Percentiles rank a stretch among this genome's conserved stretches.
These are phyloP conservation scores for Scophthalmus maximus DNA, from an alignment of 2,113 vertebrate species.

Conservation along the genomic window DNA sequence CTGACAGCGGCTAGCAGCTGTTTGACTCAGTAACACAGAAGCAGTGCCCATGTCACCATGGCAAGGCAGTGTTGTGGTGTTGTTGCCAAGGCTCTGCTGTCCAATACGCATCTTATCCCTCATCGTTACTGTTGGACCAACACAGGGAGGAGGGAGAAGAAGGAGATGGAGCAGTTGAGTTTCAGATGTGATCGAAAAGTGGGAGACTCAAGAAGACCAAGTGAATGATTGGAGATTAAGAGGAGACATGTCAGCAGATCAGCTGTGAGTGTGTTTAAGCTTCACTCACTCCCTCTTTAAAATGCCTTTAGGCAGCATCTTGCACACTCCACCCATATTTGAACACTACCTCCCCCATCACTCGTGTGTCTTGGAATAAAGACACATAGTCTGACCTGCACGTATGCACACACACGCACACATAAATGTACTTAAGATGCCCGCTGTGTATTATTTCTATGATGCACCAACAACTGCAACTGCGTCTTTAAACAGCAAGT, in stretches of 20 bases:
- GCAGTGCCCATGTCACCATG: constrained; percentile 64
- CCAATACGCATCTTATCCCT: constrained; percentile 53
- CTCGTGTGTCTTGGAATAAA: constrained; percentile 50
- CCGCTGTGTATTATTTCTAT: constrained; percentile 57
- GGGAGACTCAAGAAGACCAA: background rate
- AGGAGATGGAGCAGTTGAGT: constrained; percentile 8
- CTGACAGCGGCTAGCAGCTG: constrained; percentile 64
- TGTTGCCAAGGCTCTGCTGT: constrained; percentile 66
- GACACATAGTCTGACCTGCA: constrained; percentile 35
- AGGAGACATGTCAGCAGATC: constrained; percentile 41
- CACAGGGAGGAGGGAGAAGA: background rate
- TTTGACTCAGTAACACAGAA: constrained; percentile 77
- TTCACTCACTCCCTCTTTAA: constrained; percentile 41
- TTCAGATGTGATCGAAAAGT: background rate
- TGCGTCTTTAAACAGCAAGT: constrained; percentile 84
- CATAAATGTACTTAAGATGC: constrained; percentile 50
- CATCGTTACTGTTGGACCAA: constrained; percentile 21
- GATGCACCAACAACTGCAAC: constrained; percentile 78
- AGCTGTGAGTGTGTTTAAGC: constrained; percentile 33
- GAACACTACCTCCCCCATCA: constrained; percentile 41
- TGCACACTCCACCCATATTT: constrained; percentile 61
- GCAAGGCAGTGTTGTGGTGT: constrained; percentile 55
- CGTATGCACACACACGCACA: constrained; percentile 19
- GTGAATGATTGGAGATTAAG: constrained; percentile 21
- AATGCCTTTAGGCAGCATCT: constrained; percentile 67